Percentiles rank a stretch among this genome's conserved stretches.
These are phyloP conservation scores for Myanophis thanlyinensis DNA, from an alignment of 2,113 vertebrate species.

Conservation along the genomic window DNA sequence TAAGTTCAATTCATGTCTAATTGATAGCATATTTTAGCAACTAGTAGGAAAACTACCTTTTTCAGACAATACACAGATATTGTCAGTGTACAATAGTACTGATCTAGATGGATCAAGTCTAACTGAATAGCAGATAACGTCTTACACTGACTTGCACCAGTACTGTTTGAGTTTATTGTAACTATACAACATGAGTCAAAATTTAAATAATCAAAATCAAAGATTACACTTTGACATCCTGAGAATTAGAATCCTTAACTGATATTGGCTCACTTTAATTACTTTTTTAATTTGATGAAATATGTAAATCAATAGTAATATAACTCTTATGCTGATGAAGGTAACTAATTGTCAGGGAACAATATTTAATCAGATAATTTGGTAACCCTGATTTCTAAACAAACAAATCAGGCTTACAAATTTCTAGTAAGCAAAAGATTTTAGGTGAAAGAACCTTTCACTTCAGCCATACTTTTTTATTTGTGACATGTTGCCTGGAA, in stretches of 20 bases:
- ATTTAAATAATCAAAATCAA: not conserved
- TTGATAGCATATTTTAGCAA: not conserved
- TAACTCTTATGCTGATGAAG: not conserved
- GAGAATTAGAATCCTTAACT: not conserved
- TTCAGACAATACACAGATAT: not conserved
- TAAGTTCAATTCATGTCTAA: not conserved
- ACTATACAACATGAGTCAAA: not conserved
- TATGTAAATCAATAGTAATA: not conserved
- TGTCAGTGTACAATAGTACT: not conserved
- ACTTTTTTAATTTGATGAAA: not conserved
- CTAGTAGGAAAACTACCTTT: not conserved
- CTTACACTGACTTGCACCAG: too few relatives aligned
- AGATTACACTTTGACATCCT: not conserved
- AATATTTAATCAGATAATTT: not conserved
- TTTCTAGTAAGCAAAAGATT: not conserved
- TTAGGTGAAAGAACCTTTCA: not conserved
- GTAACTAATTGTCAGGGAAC: not conserved
- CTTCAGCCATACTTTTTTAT: not conserved
- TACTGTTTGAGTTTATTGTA: not conserved
- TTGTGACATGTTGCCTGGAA: not conserved
- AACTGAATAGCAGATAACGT: too few relatives aligned
- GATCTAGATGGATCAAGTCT: not conserved
- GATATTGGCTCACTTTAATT: not conserved
- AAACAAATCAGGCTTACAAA: not conserved
- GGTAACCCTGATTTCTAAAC: not conserved